A percentile compares a stretch with the other conserved stretches of the same genome.
These are phyloP conservation scores for Disparrhopalites patrizii DNA, from an alignment of 2,888 invertebrate genomes.

Conservation along the genomic window DNA sequence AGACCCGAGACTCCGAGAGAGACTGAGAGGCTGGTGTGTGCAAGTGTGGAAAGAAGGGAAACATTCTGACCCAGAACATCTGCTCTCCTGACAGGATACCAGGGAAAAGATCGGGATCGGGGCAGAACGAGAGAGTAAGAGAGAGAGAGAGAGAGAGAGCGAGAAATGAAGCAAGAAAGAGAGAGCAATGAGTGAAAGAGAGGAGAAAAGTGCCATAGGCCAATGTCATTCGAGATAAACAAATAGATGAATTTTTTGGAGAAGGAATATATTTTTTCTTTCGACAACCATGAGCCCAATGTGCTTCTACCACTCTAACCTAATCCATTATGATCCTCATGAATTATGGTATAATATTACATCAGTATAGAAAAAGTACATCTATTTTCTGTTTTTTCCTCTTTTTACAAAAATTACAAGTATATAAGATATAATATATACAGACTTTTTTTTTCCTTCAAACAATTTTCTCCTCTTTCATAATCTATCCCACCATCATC, in stretches of 20 bases:
- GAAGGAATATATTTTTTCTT: not conserved
- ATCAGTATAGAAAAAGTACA: too few relatives aligned
- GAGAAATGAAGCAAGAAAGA: not conserved
- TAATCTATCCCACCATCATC: too few relatives aligned
- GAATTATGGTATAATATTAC: conserved; percentile 1
- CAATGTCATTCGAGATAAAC: not conserved
- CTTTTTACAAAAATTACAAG: too few relatives aligned
- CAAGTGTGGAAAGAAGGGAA: too few relatives aligned
- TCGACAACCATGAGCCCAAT: not conserved
- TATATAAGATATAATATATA: too few relatives aligned
- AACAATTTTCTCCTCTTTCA: not conserved
- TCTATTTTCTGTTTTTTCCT: too few relatives aligned
- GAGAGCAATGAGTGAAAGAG: not conserved
- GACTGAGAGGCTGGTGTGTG: too few relatives aligned
- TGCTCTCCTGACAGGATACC: too few relatives aligned
- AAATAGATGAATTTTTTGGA: not conserved
- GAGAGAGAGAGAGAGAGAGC: not conserved
- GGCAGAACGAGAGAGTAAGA: not conserved
- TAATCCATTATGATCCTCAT: not conserved
- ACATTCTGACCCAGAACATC: too few relatives aligned
- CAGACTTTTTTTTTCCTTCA: not conserved
- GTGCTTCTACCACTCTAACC: not conserved
- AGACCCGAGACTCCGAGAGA: too few relatives aligned
- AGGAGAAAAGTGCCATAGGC: not conserved
- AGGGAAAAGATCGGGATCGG: too few relatives aligned